Evolutionary conservation across 2,797 vertebrate species (phyloP).

Genomic region (Sebastes glaucus): DNA sequence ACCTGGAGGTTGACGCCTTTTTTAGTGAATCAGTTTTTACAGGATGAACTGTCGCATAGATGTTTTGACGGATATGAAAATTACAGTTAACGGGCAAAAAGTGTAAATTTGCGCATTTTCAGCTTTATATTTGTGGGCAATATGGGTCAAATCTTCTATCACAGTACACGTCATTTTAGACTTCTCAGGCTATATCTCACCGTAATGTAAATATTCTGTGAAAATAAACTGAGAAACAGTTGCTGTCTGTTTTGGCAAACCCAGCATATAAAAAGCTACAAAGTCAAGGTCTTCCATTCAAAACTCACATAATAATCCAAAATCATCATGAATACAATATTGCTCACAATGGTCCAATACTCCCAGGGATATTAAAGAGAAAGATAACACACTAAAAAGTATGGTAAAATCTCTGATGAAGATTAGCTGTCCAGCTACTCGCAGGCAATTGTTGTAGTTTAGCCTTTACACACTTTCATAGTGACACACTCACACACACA

Average conservation of each 20-base stretch:
- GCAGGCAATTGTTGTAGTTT: neutral
- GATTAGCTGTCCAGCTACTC: neutral
- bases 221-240: neutral
- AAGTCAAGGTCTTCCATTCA: neutral
- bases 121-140: too few relatives aligned
- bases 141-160: too few relatives aligned
- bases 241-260: neutral
- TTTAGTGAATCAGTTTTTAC: neutral
- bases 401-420: neutral
- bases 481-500: neutral
- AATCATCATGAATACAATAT: neutral
- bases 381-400: neutral
- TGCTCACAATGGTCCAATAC: neutral
- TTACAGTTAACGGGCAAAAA: too few relatives aligned
- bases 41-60: fast-evolving
- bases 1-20: too few relatives aligned
- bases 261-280: neutral
- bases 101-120: too few relatives aligned
- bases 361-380: neutral
- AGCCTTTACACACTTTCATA: neutral
- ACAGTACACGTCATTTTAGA: too few relatives aligned
- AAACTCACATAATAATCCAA: neutral
- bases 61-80: too few relatives aligned
- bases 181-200: too few relatives aligned
- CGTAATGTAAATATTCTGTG: neutral